Conservation (phyloP, 1,140 invertebrate species). For the Drosophila athabasca region DNA sequence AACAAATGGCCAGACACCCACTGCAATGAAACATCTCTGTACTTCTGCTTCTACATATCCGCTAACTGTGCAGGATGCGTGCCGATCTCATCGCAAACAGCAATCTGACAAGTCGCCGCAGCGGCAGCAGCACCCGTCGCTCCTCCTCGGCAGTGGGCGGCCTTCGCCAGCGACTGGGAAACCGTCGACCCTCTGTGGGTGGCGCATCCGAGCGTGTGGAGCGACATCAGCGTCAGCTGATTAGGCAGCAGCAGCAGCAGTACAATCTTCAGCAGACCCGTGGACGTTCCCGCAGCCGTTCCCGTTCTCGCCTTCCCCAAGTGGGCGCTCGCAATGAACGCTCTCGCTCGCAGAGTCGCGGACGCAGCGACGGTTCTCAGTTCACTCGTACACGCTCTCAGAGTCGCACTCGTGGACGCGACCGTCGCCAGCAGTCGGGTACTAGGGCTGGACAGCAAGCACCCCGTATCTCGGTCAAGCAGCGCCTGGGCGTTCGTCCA, state of each 20-base stretch:
- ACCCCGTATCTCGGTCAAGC: conserved; percentile 69
- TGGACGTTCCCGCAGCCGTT: conserved; percentile 59
- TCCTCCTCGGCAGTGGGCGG: conserved; percentile 42
- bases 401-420: conserved; percentile 33
- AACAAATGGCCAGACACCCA: conserved; percentile 35
- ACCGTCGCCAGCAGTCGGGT: conserved; percentile 30
- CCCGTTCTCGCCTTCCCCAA: conserved; percentile 36
- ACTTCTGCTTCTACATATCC: conserved; percentile 47
- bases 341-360: conserved; percentile 40
- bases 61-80: conserved; percentile 73
- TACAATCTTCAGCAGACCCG: conserved; percentile 29
- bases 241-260: conserved; percentile 45
- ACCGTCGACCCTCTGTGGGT: conserved; percentile 61
- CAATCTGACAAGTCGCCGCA: conserved; percentile 34
- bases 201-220: conserved; percentile 76
- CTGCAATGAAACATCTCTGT: conserved; percentile 57
- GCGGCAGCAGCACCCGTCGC: conserved; percentile 52
- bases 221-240: conserved; percentile 43
- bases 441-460: background rate
- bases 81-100: conserved; percentile 68
- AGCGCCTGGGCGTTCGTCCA: conserved; percentile 68
- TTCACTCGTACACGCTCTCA: conserved; percentile 33
- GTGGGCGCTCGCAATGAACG: conserved; percentile 35
- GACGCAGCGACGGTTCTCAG: conserved; percentile 17
- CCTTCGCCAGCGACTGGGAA: conserved; percentile 63